phyloP scores from a whole-genome alignment of 2,888 invertebrate genomes.

The Nowickia ferox region DNA sequence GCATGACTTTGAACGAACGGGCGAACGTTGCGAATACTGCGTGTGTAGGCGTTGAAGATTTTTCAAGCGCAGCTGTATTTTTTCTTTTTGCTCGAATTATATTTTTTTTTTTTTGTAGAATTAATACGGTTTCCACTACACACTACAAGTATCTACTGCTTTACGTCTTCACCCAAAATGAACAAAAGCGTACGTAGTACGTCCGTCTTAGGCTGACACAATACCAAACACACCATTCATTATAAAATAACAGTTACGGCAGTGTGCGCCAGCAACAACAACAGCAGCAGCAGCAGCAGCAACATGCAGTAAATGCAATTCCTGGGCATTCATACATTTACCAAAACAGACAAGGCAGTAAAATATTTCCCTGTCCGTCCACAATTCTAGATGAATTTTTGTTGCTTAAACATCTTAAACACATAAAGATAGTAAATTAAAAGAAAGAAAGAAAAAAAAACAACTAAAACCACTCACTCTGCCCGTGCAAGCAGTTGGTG shows the following conservation, averaged over 20 bases:
- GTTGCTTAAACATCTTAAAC: conserved; percentile 47
- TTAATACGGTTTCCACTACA: conserved; percentile 11
- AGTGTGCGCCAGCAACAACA: conserved; percentile 45
- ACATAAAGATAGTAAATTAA: conserved; percentile 36
- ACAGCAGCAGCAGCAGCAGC: conserved; percentile 15
- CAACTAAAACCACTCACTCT: conserved; percentile 31
- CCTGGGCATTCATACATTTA: conserved; percentile 27
- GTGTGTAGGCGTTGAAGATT: conserved; percentile 64
- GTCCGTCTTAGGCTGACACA: conserved; percentile 62
- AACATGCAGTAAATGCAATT: conserved; percentile 37
- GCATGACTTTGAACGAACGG: conserved; percentile 16
- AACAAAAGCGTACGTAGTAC: conserved; percentile 6
- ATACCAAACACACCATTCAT: conserved; percentile 68
- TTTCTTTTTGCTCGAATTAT: conserved; percentile 5
- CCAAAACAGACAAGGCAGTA: conserved; percentile 38
- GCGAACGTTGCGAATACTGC: conserved; percentile 60
- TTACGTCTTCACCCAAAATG: conserved; percentile 39
- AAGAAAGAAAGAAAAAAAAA: not conserved
- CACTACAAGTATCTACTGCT: not conserved
- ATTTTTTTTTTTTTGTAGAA: conserved; percentile 5
- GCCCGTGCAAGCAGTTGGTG: conserved; percentile 61
- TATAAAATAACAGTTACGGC: conserved; percentile 68
- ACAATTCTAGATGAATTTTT: conserved; percentile 44
- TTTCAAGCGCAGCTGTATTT: conserved; percentile 65
- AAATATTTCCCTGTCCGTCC: conserved; percentile 44